These are phyloP conservation scores for Halocynthia roretzi DNA, from an alignment of 23 tunicate species.

Conservation along the genomic window DNA sequence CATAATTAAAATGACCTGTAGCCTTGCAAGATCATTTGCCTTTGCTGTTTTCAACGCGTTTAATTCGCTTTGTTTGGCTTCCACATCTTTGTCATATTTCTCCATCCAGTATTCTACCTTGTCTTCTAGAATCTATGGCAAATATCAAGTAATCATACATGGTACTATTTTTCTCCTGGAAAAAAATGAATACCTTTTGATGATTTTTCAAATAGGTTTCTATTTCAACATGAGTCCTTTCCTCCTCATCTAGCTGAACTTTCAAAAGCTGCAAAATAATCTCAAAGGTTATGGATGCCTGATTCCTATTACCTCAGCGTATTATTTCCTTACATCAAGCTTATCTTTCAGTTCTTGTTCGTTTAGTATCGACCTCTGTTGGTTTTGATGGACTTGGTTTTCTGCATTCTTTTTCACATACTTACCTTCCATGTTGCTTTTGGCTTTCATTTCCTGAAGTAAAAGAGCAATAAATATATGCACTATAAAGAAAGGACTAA, in stretches of 20 bases:
- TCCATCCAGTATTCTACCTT: conserved; percentile 98
- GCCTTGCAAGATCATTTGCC: conserved; percentile 65
- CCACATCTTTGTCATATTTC: conserved; percentile 90
- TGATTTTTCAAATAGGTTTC: conserved; percentile 78
- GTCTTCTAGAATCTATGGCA: conserved; percentile 61
- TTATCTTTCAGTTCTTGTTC: conserved; percentile 53
- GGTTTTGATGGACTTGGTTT: conserved; percentile 83
- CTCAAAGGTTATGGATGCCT: not conserved
- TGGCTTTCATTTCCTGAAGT: conserved; percentile 69
- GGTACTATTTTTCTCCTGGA: too few relatives aligned
- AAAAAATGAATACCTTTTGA: conserved; percentile 43
- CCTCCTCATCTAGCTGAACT: conserved; percentile 58
- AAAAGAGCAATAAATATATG: not conserved
- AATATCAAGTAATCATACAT: not conserved
- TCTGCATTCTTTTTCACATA: conserved; percentile 98
- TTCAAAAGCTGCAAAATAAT: conserved; percentile 19
- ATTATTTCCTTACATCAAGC: conserved; percentile 35
- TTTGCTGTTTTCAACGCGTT: conserved; percentile 61
- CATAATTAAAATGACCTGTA: conserved; percentile 36
- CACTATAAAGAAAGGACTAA: not conserved
- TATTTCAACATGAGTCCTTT: conserved; percentile 70
- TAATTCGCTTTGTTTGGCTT: conserved; percentile 87
- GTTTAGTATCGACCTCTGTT: conserved; percentile 40
- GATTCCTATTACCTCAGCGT: not conserved
- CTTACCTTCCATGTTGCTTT: conserved; percentile 95